phyloP scores from a whole-genome alignment of 1,140 invertebrate genomes.

The Teleogryllus occipitalis region DNA sequence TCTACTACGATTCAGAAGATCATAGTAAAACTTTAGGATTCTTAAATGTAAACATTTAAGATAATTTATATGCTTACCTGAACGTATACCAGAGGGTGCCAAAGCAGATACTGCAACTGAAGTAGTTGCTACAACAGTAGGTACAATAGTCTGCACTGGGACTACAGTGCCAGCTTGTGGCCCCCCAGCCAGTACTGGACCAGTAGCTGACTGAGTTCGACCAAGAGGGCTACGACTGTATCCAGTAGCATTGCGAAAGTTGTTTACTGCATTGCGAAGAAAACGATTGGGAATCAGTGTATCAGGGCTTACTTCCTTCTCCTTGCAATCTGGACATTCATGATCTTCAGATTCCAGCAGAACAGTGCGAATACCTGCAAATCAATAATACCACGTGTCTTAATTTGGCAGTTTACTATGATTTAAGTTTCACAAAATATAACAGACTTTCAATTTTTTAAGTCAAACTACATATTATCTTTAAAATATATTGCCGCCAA shows the following conservation, averaged over 20 bases:
- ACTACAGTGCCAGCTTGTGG: not conserved
- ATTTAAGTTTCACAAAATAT: no score
- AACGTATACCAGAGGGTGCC: not conserved
- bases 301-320: conserved; percentile 85
- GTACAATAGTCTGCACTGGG: not conserved
- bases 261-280: conserved; percentile 74
- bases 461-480: no score
- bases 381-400: conserved; percentile 10
- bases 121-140: not conserved
- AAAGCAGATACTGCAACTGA: not conserved
- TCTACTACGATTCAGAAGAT: no score
- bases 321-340: conserved; percentile 87
- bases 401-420: no score
- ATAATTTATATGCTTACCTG: not conserved
- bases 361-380: conserved; percentile 71
- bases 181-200: not conserved
- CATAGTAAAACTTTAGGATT: no score
- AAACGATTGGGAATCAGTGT: conserved; percentile 89
- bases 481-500: no score
- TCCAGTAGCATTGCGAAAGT: conserved; percentile 84
- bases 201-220: not conserved
- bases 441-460: no score
- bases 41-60: not conserved
- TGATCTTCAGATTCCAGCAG: conserved; percentile 88
- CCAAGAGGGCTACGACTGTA: conserved; percentile 44